Evolutionary conservation across 92 coral and sea anemone genomes (phyloP), one percentile per base, ranked within the genome.

Genomic region (Phenganax subtilis): DNA sequence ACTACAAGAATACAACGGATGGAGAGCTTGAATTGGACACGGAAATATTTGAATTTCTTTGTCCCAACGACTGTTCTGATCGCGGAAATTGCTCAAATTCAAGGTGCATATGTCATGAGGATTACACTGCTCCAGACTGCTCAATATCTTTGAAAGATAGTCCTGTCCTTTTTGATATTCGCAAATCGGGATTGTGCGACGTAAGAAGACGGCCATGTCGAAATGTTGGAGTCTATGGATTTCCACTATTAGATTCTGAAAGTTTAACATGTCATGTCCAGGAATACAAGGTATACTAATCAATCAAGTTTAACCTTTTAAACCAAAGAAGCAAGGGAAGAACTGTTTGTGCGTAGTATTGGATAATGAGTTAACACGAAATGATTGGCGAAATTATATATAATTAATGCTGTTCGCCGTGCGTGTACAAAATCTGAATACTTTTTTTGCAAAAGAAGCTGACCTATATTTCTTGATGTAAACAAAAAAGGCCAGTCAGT

Each of bases 41-140:
- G 1, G 30, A 29, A 27, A 80, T 91, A 51, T 84, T 87, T 0
- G 89, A 82, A 28, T 80, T 87, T 14, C 68, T 91, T 47, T 91
- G 97, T 47, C 91, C 97, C 6, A 82, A 84, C 70, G 92, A 91
- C 59, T 91, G 97, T 67, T 89, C 88, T 55, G 72, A 44, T 30
- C 88, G 82, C 56, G 97, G 97, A 0, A 87, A 89, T 82, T 91
- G 97, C 59, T 77, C 85, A 12, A 89, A 89, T 71, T 86, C 92
- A 10, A 89, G 87, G 0, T 91, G 97, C 61, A 55, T 75, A 3
- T 91, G 97, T 77, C 81, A 87, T 60, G 87, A 89, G 57, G 92
- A 85, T 12, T 89, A 64, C 60, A 85, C 92, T 8, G 83, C 89
- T 0, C 84, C 75, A 4, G 96, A 91, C 70, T 91, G 96, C 53